Conservation (phyloP, 2,888 invertebrate species). For the Selenia dentaria region DNA sequence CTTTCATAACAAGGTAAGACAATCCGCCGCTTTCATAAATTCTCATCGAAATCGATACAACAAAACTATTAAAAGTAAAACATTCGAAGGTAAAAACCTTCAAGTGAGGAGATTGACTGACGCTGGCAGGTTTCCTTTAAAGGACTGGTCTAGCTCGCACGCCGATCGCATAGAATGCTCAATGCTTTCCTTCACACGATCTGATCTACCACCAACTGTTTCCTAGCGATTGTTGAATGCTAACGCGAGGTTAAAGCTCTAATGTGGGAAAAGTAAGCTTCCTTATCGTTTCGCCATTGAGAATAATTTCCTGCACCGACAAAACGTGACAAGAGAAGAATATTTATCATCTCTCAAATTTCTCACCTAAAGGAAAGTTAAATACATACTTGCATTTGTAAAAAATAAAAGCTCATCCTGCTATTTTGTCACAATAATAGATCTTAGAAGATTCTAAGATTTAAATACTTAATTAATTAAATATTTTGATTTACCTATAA, state of each 20-base stretch:
- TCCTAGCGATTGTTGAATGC: constrained; percentile 19
- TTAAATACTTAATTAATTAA: no score
- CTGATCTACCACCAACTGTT: constrained; percentile 23
- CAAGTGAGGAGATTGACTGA: constrained; percentile 18
- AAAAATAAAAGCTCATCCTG: background rate
- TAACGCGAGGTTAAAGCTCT: constrained; percentile 13
- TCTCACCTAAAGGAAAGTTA: no score
- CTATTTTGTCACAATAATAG: no score
- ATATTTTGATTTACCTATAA: no score
- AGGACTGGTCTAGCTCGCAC: constrained; percentile 28
- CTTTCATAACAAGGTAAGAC: constrained; percentile 10
- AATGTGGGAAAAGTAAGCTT: constrained; percentile 19
- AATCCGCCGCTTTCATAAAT: constrained; percentile 17
- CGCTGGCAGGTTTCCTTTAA: constrained; percentile 26
- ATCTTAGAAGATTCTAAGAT: no score
- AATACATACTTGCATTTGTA: background rate
- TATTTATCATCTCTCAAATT: no score
- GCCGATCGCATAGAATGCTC: constrained; percentile 28
- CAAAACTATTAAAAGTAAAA: constrained; percentile 14
- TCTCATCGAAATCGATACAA: constrained; percentile 10
- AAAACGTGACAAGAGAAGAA: no score
- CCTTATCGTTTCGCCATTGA: constrained; percentile 11
- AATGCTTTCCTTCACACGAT: constrained; percentile 31
- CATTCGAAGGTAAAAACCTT: constrained; percentile 20
- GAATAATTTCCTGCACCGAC: background rate